phyloP scores from a whole-genome alignment of 2,113 vertebrate species.

The Columba livia region DNA sequence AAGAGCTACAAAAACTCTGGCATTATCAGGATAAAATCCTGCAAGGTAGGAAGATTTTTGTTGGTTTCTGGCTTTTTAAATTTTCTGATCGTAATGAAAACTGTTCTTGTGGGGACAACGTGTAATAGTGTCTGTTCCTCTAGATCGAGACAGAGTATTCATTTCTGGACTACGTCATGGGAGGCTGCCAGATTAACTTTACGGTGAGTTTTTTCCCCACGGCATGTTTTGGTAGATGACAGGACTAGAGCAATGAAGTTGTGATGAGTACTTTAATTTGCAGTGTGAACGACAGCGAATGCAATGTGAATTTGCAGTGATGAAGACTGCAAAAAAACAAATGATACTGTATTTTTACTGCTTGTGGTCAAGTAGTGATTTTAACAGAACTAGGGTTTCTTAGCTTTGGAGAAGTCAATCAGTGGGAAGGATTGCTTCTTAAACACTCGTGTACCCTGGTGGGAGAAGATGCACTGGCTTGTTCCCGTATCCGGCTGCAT shows the following conservation, averaged over 20 bases:
- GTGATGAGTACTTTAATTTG: background rate
- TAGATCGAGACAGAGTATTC: conserved; percentile 82
- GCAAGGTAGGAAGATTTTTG: conserved; percentile 76
- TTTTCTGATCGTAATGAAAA: background rate
- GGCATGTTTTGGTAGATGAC: background rate
- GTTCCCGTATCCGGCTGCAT: background rate
- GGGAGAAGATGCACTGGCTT: background rate
- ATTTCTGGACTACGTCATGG: conserved; percentile 87
- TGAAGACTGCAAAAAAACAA: background rate
- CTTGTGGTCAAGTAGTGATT: background rate
- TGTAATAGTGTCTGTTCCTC: background rate
- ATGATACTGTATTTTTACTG: background rate
- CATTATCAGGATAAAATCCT: conserved; percentile 82
- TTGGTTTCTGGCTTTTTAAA: background rate
- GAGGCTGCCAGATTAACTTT: conserved; percentile 87
- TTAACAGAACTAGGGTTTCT: background rate
- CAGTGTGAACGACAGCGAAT: background rate
- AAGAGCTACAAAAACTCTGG: conserved; percentile 95
- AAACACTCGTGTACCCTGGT: background rate
- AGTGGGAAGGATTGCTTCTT: background rate
- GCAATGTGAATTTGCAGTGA: background rate
- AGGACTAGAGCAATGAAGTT: background rate
- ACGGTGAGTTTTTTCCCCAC: conserved; percentile 74
- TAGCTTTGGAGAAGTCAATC: background rate
- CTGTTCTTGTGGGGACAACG: background rate